Base-by-base conservation (phyloP, 2,888 invertebrate genomes). In the Lasiommata megera region DNA sequence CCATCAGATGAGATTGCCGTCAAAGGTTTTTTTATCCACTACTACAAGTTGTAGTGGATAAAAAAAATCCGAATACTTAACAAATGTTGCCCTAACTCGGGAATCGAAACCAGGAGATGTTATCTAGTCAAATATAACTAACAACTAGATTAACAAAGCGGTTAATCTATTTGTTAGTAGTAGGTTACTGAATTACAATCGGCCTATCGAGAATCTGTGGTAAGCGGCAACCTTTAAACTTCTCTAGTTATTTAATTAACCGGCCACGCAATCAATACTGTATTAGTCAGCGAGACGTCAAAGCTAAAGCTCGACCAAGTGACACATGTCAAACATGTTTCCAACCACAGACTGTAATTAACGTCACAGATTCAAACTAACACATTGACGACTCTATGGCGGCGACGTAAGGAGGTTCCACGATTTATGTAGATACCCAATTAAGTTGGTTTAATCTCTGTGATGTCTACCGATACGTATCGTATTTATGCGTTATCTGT, bases 291-390 rank as follows among this genome's bases (percentile, higher is more conserved):
- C 8, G 38, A 6, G 43, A 3, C 43, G 23, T 37, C 48, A 82
- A 82, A 79, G 74, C 74, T 71, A 73, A 83, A 79, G 74, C 74
- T 72, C 74, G 71, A 68, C 72, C 70, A 69, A 68, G 68, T 80
- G 86, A 87, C 88, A 82, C 66, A 76, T 85, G 84, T 88, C 86
- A 80, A 69, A 74, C 73, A 70, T 80, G 80, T 81, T 80, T 73
- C 58, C 48, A 61, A 57, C 54, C 62, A 62, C 54, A 64, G 61
- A 61, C 58, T 23, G 23, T 5, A 23, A 54, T 40, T 41, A 12
- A 31, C 6, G 46, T 16, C 31, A 41, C 11, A 54, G 31, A 9
- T 8, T 6, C 6, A 38, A 38, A 41, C 54, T 47, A 36, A 12
- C 41, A 58, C 58, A 38, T 18, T 34, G 8, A 18, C 43, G 56